Base-by-base conservation (phyloP, 2,888 invertebrate genomes). In the Macropis europaea region DNA sequence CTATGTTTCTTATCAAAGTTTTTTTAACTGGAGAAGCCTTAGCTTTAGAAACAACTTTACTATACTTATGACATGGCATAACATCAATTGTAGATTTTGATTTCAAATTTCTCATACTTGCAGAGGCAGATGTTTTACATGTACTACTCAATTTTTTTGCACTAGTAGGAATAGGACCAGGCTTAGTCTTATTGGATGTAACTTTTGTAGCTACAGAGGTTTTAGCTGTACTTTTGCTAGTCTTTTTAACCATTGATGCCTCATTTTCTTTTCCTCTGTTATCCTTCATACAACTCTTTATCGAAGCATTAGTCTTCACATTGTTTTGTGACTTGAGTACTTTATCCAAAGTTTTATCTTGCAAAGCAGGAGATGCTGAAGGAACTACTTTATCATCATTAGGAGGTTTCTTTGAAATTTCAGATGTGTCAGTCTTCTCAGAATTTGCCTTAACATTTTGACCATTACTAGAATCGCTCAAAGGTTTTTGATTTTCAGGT, bases 11-110 rank as follows among this genome's bases (percentile, higher is more conserved):
- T 17, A 82, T 9, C 11, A 78, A 30, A 28, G 54, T 77, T 36
- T 82, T 85, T 56, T 84, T 82, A 7, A 77, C 73, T 4, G 74
- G 42, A 6, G 61, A 54, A 45, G 34, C 9, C 5, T 59, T 72
- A 1, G 11, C 13, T 28, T 40, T 62, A 0, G 32, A 32, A 7
- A 36, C 2, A 48, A 9, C 9, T 68, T 70, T 78, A 30, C 30
- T 56, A 22, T 72, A 48, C 26, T 69, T 72, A 0, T 69, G 52
- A 48, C 68, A 76, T 2, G 83, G 71, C 64, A 72, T 76, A 32
- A 81, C 32, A 40, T 13, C 26, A 22, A 43, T 7, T 22, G 3
- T 17, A 15, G 36, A 28, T 60, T 79, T 82, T 42, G 61, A 15
- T 22, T 26, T 76, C 15, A 47, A 0, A 36, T 28, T 13, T 19